Evolutionary conservation across 2,888 invertebrate genomes (phyloP), one percentile per base, ranked within the genome.

Genomic region (Synergus gifuensis): DNA sequence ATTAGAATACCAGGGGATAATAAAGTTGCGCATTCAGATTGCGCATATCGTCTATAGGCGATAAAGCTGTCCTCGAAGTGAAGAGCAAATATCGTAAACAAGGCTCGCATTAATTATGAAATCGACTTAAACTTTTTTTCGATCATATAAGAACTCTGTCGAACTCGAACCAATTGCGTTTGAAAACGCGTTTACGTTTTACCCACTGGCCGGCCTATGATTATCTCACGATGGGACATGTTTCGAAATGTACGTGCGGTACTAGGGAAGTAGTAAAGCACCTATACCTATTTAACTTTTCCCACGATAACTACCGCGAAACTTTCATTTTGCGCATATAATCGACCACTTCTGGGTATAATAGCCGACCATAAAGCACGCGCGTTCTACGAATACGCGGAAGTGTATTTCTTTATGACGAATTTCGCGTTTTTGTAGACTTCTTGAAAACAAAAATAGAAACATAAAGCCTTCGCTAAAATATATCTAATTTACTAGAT

Each of bases 331-430:
- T 46, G 46, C 44, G 49, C n/a, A 77, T 64, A 77, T 77, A 77
- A 77, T 77, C 63, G 62, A 36, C 77, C 77, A 77, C 46, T 62
- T 54, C 73, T 73, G 54, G 64, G 44, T 63, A 73, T 80, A 80
- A 80, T 78, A 77, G 80, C 76, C 77, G 63, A 64, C 64, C 78
- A 58, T 80, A 80, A 80, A 80, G 77, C 79, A 77, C 77, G 67
- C 79, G 77, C 62, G n/a, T 54, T 73, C 73, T 54, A 62, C 46
- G n/a, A 44, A 46, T 76, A 76, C 76, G 58, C 76, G 62, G 76
- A 76, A 76, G 16, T 46, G 22, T 60, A 76, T 62, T 76, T 76
- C 42, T 62, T 76, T 42, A 60, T 28, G 60, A 42, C 62, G 76
- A 76, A 76, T 62, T 62, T 40, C 16, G 28, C 28, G 16, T 16